Conservation (phyloP, 2,797 vertebrate species). For the Parotocinclus haroldoi region DNA sequence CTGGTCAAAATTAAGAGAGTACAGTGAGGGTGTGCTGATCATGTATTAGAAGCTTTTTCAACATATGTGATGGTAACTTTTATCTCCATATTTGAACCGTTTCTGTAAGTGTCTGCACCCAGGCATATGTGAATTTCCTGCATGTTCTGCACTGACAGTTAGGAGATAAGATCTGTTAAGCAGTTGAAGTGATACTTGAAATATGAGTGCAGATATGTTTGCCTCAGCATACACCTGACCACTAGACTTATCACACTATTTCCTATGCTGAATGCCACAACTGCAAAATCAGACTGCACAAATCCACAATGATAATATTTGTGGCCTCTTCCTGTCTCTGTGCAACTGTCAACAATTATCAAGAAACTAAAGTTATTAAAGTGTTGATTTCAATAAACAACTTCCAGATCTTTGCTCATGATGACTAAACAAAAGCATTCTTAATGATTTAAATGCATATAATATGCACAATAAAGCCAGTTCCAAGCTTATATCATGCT, state of each 20-base stretch:
- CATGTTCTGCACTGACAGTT: conserved; percentile 35
- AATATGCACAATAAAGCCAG: neutral
- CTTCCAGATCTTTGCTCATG: neutral
- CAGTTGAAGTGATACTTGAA: conserved; percentile 40
- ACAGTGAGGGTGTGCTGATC: neutral
- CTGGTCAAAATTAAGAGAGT: neutral
- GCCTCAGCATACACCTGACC: conserved; percentile 35
- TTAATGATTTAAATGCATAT: too few relatives aligned
- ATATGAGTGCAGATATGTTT: conserved; percentile 21
- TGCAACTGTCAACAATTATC: neutral
- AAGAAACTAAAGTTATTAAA: neutral
- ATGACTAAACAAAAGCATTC: neutral
- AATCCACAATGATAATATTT: conserved; percentile 26
- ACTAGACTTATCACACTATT: conserved; percentile 36
- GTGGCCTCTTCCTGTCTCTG: conserved; percentile 33
- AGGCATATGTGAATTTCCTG: conserved; percentile 35
- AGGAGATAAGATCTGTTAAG: conserved; percentile 44
- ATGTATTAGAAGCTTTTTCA: neutral
- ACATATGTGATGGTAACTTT: conserved; percentile 5
- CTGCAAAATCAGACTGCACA: neutral
- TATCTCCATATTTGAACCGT: conserved; percentile 23
- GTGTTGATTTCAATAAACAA: neutral
- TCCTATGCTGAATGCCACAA: conserved; percentile 26
- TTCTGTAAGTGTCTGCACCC: conserved; percentile 15
- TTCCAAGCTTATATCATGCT: neutral